These are phyloP conservation scores for Otus sunia DNA, from an alignment of 2,113 vertebrate species.

Conservation along the genomic window DNA sequence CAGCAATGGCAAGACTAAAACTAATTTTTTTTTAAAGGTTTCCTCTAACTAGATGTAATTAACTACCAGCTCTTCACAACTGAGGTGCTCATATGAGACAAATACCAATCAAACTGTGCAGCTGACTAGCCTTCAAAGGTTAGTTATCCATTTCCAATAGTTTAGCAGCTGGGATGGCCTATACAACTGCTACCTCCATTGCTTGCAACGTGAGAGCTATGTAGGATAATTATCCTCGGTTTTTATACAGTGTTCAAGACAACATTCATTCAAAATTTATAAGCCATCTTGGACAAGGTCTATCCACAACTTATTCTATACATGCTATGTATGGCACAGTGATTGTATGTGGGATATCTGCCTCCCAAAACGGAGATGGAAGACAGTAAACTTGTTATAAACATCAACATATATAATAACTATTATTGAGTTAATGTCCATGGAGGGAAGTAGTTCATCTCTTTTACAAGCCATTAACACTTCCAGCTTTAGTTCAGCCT, in stretches of 20 bases:
- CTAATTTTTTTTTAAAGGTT: background rate
- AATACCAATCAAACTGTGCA: background rate
- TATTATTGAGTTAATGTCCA: background rate
- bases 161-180: background rate
- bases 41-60: background rate
- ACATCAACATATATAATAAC: background rate
- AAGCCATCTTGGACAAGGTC: background rate
- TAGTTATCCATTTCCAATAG: accelerated
- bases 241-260: background rate
- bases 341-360: background rate
- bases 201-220: background rate
- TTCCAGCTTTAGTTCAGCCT: background rate
- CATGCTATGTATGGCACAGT: accelerated
- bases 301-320: background rate
- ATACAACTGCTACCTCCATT: background rate
- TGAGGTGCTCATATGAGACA: background rate
- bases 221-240: background rate
- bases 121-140: background rate
- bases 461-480: background rate
- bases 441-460: background rate
- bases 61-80: background rate
- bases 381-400: background rate
- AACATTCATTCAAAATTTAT: background rate
- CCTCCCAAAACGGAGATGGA: background rate
- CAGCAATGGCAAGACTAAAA: background rate